Evolutionary conservation across 2,113 vertebrate genomes (phyloP), one percentile per base, ranked within the genome.

Genomic region (Sylvia atricapilla): DNA sequence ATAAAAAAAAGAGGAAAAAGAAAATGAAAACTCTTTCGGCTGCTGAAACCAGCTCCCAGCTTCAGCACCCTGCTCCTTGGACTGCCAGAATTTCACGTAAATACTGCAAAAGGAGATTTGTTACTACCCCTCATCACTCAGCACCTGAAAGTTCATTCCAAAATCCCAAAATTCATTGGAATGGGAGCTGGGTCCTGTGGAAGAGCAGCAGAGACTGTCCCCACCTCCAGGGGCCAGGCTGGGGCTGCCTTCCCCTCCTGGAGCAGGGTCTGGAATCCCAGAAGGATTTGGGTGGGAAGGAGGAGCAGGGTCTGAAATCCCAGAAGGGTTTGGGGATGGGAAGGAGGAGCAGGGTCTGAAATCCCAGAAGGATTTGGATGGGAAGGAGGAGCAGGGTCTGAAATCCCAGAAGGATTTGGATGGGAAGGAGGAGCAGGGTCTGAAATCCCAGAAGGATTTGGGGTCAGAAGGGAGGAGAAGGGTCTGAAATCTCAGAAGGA

Each of bases 161-260:
- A 27, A 28, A 56, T 49, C 6, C 1, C 41, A 20, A 11, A 6
- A 12, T 1, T 3, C 7, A 0, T 1, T 24, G 79, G 52, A 22
- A 27, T 1, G 58, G 28, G 47, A 53, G 47, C 21, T 62, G 80
- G 16, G 16, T 31, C 39, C 33, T 84, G 58, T 47, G 55, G 58
- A 63, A 66, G 20, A 55, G 60, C 55, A 33, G 31, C 10, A 1
- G 28, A 49, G 37, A 31, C 47, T 4, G 0, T 31, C 35, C 52
- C 35, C 50, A 50, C 3, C 21, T 17, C 75, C 30, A 4, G 62
- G 22, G 22, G 25, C 7, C 6, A 17, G 43, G 37, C 17, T 68
- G n/a, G 27, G 7, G 30, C 39, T 53, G 11, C 15, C 0, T 41
- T 47, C 13, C 23, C n/a, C 49, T 47, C 59, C 41, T 39, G 90